phyloP scores from a whole-genome alignment of 1,140 invertebrate species.

The Armadillidium nasatum region DNA sequence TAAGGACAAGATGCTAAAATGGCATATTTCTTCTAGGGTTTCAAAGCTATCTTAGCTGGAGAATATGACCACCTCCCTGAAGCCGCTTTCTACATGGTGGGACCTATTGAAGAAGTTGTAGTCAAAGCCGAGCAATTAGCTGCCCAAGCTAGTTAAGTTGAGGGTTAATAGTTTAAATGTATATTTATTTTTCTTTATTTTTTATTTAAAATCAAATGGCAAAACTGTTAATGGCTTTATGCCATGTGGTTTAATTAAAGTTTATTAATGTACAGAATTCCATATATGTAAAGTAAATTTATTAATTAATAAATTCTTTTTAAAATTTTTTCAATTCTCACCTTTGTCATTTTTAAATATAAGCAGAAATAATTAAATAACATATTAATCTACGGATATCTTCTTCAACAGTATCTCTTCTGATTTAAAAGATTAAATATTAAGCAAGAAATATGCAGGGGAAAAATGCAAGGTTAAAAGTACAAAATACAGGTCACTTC shows the following conservation, averaged over 20 bases:
- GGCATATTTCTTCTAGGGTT: slow-evolving; percentile 47
- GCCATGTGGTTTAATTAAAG: neutral
- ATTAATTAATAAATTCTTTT: slow-evolving; percentile 1
- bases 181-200: neutral
- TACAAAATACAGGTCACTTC: too few species aligned
- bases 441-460: too few species aligned
- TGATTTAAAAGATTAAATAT: too few species aligned
- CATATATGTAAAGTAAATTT: slow-evolving; percentile 7
- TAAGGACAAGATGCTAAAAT: too few species aligned
- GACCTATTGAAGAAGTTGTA: slow-evolving; percentile 58
- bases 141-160: slow-evolving; percentile 38
- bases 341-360: too few species aligned
- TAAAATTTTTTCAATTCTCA: neutral
- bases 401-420: too few species aligned
- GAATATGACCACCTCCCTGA: slow-evolving; percentile 61
- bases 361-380: too few species aligned
- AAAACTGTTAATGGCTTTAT: neutral
- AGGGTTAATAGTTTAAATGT: too few species aligned
- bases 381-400: too few species aligned
- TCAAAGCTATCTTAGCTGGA: slow-evolving; percentile 54
- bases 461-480: too few species aligned
- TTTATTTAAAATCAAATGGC: neutral
- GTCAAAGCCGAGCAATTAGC: slow-evolving; percentile 46
- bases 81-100: slow-evolving; percentile 65
- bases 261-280: slow-evolving; percentile 1